Evolutionary conservation across 2,888 invertebrate genomes (phyloP).

Genomic region (Abscondita cerata): DNA sequence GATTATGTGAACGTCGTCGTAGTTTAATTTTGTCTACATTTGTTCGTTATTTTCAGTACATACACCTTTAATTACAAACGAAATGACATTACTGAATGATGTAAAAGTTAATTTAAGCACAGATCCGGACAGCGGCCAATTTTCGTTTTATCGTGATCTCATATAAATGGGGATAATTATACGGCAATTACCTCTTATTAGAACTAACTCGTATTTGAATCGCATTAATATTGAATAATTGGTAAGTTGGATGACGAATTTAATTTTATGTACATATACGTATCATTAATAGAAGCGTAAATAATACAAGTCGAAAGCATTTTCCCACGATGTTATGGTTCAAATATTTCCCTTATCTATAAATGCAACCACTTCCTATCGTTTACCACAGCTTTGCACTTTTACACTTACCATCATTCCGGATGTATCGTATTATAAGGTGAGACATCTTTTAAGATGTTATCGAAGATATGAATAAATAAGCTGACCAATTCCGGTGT

Average conservation of each 20-base stretch:
- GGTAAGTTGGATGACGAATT: not conserved
- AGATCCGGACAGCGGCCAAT: conserved; percentile 15
- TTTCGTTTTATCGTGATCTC: conserved; percentile 19
- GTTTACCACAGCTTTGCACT: conserved; percentile 26
- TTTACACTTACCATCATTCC: conserved; percentile 8
- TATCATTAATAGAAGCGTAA: not conserved
- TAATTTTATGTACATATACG: not conserved
- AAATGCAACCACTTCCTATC: conserved; percentile 30
- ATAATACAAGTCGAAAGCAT: not conserved
- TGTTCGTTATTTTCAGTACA: too few relatives aligned
- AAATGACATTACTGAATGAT: conserved; percentile 11
- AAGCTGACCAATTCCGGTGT: too few relatives aligned
- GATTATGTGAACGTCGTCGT: too few relatives aligned
- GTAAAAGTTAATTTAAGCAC: conserved; percentile 8
- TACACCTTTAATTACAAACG: not conserved
- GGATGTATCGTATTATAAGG: conserved; percentile 24
- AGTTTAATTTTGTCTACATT: too few relatives aligned
- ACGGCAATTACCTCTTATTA: conserved; percentile 13
- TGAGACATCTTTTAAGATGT: not conserved
- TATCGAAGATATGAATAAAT: too few relatives aligned
- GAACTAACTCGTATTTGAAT: too few relatives aligned
- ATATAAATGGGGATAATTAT: conserved; percentile 18
- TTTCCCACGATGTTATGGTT: conserved; percentile 25
- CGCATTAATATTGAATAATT: not conserved
- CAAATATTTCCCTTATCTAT: conserved; percentile 26